Conservation (phyloP, 1,140 invertebrate species). For the Heliothis subflexa region DNA sequence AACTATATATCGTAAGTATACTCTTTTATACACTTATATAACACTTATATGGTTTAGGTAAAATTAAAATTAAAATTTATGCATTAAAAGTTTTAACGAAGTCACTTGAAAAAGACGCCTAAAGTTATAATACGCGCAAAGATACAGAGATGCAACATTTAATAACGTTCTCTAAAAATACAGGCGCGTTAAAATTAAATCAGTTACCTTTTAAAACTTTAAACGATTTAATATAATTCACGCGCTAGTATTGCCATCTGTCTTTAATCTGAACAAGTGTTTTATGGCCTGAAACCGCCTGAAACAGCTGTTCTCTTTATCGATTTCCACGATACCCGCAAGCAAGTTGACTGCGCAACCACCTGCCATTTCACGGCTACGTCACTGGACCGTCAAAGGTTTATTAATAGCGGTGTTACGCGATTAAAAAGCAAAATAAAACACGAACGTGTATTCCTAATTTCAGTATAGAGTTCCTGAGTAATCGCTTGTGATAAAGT, state of each 20-base stretch:
- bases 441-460: not conserved
- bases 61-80: no score
- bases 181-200: not conserved
- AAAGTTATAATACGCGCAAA: not conserved
- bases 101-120: not conserved
- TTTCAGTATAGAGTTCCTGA: constrained; percentile 14
- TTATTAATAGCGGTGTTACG: constrained; percentile 41
- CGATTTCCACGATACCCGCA: constrained; percentile 69
- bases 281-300: not conserved
- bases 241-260: constrained; percentile 59
- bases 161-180: not conserved
- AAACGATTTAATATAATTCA: not conserved
- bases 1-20: no score
- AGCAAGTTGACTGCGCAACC: constrained; percentile 73
- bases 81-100: no score
- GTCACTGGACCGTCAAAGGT: constrained; percentile 43
- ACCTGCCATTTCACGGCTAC: constrained; percentile 60
- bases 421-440: constrained; percentile 23
- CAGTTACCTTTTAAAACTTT: no score
- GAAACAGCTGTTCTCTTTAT: constrained; percentile 76
- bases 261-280: constrained; percentile 9
- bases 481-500: not conserved
- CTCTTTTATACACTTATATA: no score
- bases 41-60: no score
- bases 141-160: not conserved